phyloP scores from a whole-genome alignment of 1,140 invertebrate species.

The Lepidurus packardi region DNA sequence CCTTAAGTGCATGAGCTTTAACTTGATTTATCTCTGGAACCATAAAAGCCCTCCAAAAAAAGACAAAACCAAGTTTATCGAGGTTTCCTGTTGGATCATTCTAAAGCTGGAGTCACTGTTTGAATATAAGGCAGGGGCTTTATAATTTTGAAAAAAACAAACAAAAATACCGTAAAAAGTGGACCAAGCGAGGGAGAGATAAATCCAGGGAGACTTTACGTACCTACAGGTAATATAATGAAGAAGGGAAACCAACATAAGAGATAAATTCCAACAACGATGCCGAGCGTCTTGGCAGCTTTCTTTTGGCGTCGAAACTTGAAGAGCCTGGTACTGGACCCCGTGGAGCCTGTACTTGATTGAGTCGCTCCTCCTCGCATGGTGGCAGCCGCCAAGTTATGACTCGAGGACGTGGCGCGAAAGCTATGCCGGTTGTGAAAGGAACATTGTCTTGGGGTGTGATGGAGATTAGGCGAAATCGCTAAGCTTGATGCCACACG shows the following conservation, averaged over 20 bases:
- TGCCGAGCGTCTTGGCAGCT: conserved; percentile 87
- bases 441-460: neutral
- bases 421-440: neutral
- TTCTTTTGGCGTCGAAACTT: conserved; percentile 94
- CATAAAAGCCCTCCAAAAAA: no score
- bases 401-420: neutral
- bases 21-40: no score
- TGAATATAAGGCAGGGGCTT: no score
- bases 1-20: no score
- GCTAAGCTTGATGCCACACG: neutral
- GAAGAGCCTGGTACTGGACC: conserved; percentile 49
- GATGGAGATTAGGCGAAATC: no score
- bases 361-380: neutral
- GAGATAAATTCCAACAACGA: conserved; percentile 62
- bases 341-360: conserved; percentile 29
- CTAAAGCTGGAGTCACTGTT: no score
- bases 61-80: no score
- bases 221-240: conserved; percentile 56
- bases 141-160: no score
- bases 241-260: conserved; percentile 70
- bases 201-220: conserved; percentile 37
- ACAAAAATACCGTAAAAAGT: neutral
- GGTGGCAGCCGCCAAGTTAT: neutral
- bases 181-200: conserved; percentile 16
- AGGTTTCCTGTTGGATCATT: no score